These are phyloP conservation scores for Rhodinocichla rosea DNA, from an alignment of 2,113 vertebrate genomes.

Conservation along the genomic window DNA sequence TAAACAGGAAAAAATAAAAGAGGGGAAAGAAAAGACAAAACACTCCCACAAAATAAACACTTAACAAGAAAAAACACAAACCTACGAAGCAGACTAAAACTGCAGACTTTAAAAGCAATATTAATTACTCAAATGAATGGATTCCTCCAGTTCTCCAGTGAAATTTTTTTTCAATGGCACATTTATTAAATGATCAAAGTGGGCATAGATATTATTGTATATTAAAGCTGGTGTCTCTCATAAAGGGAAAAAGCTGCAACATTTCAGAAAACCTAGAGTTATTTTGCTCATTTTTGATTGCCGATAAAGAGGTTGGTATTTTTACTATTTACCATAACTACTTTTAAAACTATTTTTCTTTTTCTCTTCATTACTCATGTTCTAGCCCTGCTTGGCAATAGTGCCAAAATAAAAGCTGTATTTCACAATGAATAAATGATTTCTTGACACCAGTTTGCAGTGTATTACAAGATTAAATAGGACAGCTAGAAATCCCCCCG, in stretches of 20 bases:
- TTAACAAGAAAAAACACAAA: not conserved
- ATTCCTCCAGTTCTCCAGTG: not conserved
- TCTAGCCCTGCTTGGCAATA: not conserved
- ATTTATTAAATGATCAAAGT: accelerated
- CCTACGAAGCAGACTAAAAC: not conserved
- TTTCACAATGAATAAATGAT: not conserved
- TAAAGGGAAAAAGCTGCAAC: not conserved
- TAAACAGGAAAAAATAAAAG: not conserved
- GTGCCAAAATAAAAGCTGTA: not conserved
- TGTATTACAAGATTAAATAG: not conserved
- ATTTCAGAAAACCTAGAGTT: not conserved
- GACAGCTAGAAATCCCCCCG: not conserved
- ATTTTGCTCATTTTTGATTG: not conserved
- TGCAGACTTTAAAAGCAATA: not conserved
- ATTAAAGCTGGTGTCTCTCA: not conserved
- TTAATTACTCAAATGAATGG: not conserved
- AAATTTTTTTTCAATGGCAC: not conserved
- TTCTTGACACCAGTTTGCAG: not conserved
- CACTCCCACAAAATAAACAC: not conserved
- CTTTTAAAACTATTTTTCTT: not conserved
- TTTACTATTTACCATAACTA: not conserved
- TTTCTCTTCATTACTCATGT: not conserved
- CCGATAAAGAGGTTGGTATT: not conserved
- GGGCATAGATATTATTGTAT: not conserved
- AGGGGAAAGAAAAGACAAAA: not conserved